A percentile compares a stretch with the other conserved stretches of the same genome.
These are phyloP conservation scores for Clarias platycephalus DNA, from an alignment of 2,797 vertebrate species.

Conservation along the genomic window DNA sequence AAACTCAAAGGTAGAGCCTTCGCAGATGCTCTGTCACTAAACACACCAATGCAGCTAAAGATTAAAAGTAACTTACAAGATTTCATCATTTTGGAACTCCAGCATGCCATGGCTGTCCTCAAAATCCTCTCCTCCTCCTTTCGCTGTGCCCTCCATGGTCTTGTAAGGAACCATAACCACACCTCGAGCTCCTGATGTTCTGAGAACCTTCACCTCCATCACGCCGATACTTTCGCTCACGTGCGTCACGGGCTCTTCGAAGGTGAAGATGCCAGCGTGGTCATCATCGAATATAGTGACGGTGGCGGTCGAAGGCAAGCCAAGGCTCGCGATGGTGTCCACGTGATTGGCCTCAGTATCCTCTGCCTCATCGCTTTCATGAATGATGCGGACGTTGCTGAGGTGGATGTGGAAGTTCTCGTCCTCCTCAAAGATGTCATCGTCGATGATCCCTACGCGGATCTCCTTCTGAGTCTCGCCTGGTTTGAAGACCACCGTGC, in stretches of 20 bases:
- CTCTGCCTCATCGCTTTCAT: slow-evolving; percentile 73
- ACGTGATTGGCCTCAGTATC: slow-evolving; percentile 82
- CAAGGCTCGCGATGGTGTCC: slow-evolving; percentile 83
- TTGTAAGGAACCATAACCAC: slow-evolving; percentile 94
- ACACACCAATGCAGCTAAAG: not conserved
- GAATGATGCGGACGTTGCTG: slow-evolving; percentile 82
- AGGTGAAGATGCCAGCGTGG: slow-evolving; percentile 97
- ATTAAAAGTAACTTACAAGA: slow-evolving; percentile 86
- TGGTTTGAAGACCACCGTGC: slow-evolving; percentile 90
- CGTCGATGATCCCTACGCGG: slow-evolving; percentile 93
- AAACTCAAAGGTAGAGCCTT: not conserved
- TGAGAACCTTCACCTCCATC: slow-evolving; percentile 97
- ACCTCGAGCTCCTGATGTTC: slow-evolving; percentile 94
- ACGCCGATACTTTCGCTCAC: slow-evolving; percentile 94
- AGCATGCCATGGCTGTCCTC: slow-evolving; percentile 91
- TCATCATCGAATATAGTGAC: slow-evolving; percentile 98
- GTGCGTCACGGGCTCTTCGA: slow-evolving; percentile 90
- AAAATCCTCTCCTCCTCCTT: slow-evolving; percentile 93
- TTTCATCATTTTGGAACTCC: slow-evolving; percentile 98
- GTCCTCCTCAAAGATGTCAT: slow-evolving; percentile 98
- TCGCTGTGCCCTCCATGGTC: slow-evolving; percentile 91
- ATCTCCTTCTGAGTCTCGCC: slow-evolving; percentile 94
- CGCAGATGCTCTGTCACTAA: slow-evolving; percentile 12
- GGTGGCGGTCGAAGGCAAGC: slow-evolving; percentile 84
- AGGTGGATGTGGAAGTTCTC: slow-evolving; percentile 98